Evolutionary conservation across 2,888 invertebrate genomes (phyloP).

Genomic region (Cenopis cana): DNA sequence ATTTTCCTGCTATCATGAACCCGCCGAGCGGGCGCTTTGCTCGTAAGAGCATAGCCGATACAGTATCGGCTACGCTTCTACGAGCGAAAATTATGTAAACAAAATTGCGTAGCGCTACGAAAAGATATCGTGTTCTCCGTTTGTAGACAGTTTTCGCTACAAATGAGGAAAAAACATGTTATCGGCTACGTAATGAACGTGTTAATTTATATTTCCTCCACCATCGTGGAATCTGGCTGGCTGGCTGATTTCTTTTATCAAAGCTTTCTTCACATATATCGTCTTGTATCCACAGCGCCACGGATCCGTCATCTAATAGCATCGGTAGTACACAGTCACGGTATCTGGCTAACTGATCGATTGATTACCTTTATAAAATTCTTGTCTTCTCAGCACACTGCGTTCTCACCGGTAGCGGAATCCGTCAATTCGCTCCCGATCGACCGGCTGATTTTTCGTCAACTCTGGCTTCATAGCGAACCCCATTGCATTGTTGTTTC

Average conservation of each 20-base stretch:
- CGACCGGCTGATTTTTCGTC: neutral
- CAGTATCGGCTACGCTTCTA: too few relatives aligned
- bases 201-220: too few relatives aligned
- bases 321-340: neutral
- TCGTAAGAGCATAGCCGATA: too few relatives aligned
- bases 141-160: too few relatives aligned
- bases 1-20: too few relatives aligned
- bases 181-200: too few relatives aligned
- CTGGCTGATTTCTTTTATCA: neutral
- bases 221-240: neutral
- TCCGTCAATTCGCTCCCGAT: neutral
- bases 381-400: neutral
- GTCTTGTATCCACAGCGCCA: too few relatives aligned
- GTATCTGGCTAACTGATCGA: neutral
- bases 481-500: constrained; percentile 5
- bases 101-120: too few relatives aligned
- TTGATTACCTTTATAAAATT: neutral
- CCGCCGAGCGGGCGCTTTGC: too few relatives aligned
- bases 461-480: neutral
- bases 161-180: too few relatives aligned
- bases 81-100: too few relatives aligned
- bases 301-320: neutral
- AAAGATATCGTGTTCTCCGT: too few relatives aligned
- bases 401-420: neutral
- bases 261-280: neutral